Evolutionary conservation across 2,888 invertebrate species (phyloP), one percentile per base, ranked within the genome.

Genomic region (Amphipoea lucens): DNA sequence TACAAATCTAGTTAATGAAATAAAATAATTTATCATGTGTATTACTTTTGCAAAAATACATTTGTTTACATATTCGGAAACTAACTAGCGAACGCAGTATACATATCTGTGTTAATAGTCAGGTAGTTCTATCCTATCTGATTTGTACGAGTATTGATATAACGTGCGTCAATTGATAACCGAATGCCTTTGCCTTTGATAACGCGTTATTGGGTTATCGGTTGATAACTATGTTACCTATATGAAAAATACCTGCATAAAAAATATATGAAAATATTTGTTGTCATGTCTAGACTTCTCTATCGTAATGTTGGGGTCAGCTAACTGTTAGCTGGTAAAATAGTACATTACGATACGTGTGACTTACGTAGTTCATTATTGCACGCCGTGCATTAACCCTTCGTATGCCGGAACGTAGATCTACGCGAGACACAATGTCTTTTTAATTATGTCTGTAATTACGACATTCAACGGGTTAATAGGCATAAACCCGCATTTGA

Each of bases 121-220:
- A 78, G 74, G 74, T 91, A 90, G 90, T 90, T 91, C 89, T 85
- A 84, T 79, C 67, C 81, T 88, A 94, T 94, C 93, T 83, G 91
- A 91, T 92, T 92, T 90, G 82, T 86, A 76, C 42, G 20, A 82
- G 42, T 82, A 74, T 83, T 83, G 83, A 81, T 87, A 89, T 81
- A 87, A 79, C 87, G 91, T 94, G 93, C 94, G 93, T 93, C 93
- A 91, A 90, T 89, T 87, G 93, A 93, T 94, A 92, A 91, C 29
- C 65, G 81, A 79, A 81, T 78, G 79, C 85, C 86, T 85, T 82
- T 82, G 78, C 74, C 74, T 81, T 7, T 82, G 92, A 93, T 93
- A 92, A 90, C 74, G 78, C 85, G 20, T 70, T 93, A 93, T 92
- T 93, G 90, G 92, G 94, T 94, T 94, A 94, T 93, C 93, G 60